A percentile compares a stretch with the other conserved stretches of the same genome.
phyloP scores from a whole-genome alignment of 2,888 invertebrate genomes.

The Notocelia uddmanniana region DNA sequence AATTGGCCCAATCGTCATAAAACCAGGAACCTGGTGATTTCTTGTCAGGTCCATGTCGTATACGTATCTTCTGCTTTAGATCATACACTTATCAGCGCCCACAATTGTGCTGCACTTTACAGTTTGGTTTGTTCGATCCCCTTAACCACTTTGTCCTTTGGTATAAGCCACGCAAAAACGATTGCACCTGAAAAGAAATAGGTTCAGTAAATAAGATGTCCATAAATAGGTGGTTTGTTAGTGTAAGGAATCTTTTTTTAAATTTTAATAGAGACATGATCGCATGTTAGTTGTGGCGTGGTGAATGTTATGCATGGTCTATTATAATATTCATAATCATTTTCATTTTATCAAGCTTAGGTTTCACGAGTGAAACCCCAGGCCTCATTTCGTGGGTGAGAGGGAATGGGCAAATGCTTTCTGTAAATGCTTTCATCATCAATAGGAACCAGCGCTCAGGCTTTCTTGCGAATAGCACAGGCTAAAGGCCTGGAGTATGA shows the following conservation, averaged over 20 bases:
- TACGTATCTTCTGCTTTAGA: neutral
- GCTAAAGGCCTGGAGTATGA: too few species aligned
- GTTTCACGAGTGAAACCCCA: neutral
- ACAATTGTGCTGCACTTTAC: neutral
- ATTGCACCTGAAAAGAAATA: constrained; percentile 66
- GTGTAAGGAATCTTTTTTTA: too few species aligned
- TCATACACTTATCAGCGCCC: neutral
- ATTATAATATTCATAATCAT: neutral
- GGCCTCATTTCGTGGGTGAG: neutral
- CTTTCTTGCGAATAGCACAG: too few species aligned
- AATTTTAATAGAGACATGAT: neutral
- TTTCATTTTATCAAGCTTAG: too few species aligned
- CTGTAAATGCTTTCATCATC: neutral
- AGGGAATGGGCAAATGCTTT: neutral
- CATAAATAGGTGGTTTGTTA: neutral
- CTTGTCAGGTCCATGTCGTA: neutral
- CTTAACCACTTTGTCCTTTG: constrained; percentile 64
- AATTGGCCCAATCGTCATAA: neutral
- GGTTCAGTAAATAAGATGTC: constrained; percentile 10
- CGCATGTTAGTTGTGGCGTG: neutral
- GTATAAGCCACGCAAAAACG: constrained; percentile 71
- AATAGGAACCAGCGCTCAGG: too few species aligned
- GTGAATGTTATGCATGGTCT: neutral
- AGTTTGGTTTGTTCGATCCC: constrained; percentile 51
- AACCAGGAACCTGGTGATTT: neutral